phyloP scores from a whole-genome alignment of 2,797 vertebrate genomes.

The Dicrostonyx torquatus region DNA sequence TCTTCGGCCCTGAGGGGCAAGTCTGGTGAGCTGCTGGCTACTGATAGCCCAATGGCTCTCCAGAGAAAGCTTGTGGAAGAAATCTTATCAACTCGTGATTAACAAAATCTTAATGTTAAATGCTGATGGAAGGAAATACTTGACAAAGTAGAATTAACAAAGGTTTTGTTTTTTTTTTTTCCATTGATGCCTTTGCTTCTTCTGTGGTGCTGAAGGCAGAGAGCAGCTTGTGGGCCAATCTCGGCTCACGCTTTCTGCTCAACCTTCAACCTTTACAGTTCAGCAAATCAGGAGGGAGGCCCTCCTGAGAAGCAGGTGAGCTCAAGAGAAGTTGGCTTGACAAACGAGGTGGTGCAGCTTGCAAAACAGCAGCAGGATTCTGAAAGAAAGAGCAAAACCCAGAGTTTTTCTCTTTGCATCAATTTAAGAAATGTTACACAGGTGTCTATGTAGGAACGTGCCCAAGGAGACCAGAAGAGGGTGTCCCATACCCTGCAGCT shows the following conservation, averaged over 20 bases:
- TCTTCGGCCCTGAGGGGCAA: neutral
- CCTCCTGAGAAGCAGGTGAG: neutral
- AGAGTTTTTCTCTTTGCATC: neutral
- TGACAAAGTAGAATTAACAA: neutral
- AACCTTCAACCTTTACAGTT: neutral
- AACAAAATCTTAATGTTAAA: neutral
- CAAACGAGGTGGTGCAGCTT: fast-evolving
- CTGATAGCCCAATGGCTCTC: neutral
- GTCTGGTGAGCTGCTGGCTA: neutral
- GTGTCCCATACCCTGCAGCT: neutral
- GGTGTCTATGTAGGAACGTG: neutral
- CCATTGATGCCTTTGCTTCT: neutral
- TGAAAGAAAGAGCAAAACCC: neutral
- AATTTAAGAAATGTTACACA: neutral
- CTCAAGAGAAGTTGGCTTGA: neutral
- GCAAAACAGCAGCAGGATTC: neutral
- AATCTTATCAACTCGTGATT: neutral
- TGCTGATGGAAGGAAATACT: neutral
- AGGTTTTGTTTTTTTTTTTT: neutral
- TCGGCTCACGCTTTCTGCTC: neutral
- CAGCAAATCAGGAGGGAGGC: neutral
- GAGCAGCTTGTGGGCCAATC: fast-evolving
- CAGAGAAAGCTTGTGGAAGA: neutral
- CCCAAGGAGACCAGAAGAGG: neutral
- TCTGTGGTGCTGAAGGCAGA: neutral